These are phyloP conservation scores for Pachyseris speciosa DNA, from an alignment of 64 coral and sea anemone genomes.

Conservation along the genomic window DNA sequence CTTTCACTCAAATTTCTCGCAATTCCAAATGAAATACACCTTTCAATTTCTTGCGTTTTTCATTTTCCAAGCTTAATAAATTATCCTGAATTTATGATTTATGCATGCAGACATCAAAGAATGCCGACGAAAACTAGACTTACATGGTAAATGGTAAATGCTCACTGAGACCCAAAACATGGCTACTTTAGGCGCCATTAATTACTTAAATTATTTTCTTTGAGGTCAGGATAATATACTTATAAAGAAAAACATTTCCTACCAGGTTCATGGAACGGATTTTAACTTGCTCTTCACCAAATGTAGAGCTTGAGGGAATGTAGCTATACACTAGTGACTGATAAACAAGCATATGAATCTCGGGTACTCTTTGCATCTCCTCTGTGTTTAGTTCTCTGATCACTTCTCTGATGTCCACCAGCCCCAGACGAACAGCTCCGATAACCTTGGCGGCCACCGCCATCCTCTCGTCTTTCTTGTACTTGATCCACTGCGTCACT, in stretches of 20 bases:
- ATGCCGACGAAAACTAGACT: no score
- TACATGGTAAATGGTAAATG: no score
- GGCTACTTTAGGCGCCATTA: no score
- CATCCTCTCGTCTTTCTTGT: constrained; percentile 5
- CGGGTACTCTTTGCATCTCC: background rate
- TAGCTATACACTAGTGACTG: background rate
- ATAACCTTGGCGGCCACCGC: background rate
- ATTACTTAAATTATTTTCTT: no score
- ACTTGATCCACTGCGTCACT: background rate
- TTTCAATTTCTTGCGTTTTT: no score
- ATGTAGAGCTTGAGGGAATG: background rate
- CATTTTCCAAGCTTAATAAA: no score
- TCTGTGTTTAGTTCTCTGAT: background rate
- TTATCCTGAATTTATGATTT: no score
- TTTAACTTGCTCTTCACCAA: background rate
- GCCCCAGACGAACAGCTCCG: background rate
- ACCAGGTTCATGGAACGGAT: background rate
- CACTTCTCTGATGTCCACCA: background rate
- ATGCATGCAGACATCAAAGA: no score
- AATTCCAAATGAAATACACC: no score
- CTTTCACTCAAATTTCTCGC: no score
- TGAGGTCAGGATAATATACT: background rate
- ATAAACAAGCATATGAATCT: background rate
- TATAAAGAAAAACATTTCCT: background rate
- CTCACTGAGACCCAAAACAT: no score